Evolutionary conservation across 2,113 vertebrate genomes (phyloP).

Genomic region (Cromileptes altivelis): DNA sequence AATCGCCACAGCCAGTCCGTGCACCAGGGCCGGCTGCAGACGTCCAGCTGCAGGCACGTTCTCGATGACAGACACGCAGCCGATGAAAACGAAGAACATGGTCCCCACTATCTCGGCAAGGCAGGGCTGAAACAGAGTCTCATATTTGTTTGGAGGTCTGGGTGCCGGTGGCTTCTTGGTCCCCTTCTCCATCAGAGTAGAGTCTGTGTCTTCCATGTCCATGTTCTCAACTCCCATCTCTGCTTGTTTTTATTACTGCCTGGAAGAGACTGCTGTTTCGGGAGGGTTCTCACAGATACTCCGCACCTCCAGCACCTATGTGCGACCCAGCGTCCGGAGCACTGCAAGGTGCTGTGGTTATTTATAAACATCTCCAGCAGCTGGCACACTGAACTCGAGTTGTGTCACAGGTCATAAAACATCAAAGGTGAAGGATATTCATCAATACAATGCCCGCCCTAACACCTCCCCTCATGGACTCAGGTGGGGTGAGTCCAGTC

Average conservation of each 20-base stretch:
- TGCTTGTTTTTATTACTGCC: too few relatives aligned
- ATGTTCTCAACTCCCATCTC: constrained; percentile 75
- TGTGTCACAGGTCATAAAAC: constrained; percentile 48
- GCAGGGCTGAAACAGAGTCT: constrained; percentile 82
- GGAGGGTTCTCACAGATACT: neutral
- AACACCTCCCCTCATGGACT: neutral
- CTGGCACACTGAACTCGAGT: constrained; percentile 1
- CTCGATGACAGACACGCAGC: constrained; percentile 85
- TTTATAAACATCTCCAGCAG: constrained; percentile 20
- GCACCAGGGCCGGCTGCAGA: constrained; percentile 83
- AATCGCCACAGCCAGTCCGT: constrained; percentile 81
- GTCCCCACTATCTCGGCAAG: constrained; percentile 82
- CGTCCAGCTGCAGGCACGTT: constrained; percentile 78
- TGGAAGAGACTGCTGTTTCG: neutral
- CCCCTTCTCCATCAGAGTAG: constrained; percentile 53
- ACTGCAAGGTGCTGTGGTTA: neutral
- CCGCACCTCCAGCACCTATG: neutral
- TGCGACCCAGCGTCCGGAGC: neutral
- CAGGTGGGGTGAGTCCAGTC: neutral
- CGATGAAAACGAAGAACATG: constrained; percentile 85
- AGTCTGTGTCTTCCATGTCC: constrained; percentile 69
- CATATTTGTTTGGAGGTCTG: constrained; percentile 63
- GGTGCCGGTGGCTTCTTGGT: neutral
- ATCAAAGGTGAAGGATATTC: constrained; percentile 10
- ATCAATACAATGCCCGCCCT: neutral